Conservation (phyloP, 2,888 invertebrate genomes). For the Protodeltote pygarga region DNA sequence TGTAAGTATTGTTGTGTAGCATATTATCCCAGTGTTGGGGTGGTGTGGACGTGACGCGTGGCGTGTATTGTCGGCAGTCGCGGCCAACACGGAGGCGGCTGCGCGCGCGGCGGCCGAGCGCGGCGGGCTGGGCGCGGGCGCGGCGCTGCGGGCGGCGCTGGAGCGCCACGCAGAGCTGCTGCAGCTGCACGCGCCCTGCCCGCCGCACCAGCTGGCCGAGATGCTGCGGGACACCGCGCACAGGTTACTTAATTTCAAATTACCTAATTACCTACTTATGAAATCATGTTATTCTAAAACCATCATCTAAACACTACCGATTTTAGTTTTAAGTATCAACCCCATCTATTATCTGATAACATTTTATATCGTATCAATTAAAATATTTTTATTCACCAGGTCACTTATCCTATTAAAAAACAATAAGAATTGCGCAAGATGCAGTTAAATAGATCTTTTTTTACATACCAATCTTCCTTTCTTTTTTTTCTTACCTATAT, state of each 20-base stretch:
- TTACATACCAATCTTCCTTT: too few species aligned
- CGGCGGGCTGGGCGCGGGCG: constrained; percentile 64
- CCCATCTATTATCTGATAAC: too few species aligned
- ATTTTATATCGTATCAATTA: too few species aligned
- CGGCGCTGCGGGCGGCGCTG: constrained; percentile 66
- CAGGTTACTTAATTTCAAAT: constrained; percentile 59
- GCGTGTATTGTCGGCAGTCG: constrained; percentile 54
- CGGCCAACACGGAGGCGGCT: constrained; percentile 72
- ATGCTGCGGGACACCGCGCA: constrained; percentile 66
- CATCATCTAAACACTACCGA: too few species aligned
- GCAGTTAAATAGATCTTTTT: too few species aligned
- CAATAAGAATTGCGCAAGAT: too few species aligned
- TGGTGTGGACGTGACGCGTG: background rate
- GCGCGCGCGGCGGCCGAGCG: constrained; percentile 77
- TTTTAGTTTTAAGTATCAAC: too few species aligned
- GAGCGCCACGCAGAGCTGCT: constrained; percentile 69
- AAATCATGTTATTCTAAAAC: too few species aligned
- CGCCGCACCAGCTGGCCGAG: constrained; percentile 53
- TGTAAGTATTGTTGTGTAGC: constrained; percentile 87
- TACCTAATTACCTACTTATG: too few species aligned
- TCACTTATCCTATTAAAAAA: too few species aligned
- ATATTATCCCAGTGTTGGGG: background rate
- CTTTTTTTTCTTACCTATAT: too few species aligned
- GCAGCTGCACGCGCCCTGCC: constrained; percentile 34
- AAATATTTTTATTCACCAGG: too few species aligned